Percentiles rank a stretch among this genome's conserved stretches.
Evolutionary conservation across 2,113 vertebrate species (phyloP).

Genomic region (Ceyx melanurus): DNA sequence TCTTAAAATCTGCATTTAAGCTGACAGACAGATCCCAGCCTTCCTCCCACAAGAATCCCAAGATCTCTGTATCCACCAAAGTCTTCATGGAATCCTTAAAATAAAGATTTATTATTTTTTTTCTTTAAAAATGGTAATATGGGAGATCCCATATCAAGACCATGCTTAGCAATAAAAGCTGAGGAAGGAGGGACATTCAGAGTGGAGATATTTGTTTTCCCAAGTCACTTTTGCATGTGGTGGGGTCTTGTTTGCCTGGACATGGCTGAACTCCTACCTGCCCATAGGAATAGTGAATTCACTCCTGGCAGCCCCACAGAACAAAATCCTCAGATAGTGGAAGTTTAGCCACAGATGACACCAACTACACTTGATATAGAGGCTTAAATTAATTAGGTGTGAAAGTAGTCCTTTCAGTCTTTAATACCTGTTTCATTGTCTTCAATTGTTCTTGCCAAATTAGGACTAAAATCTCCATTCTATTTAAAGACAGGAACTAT

Average conservation of each 20-base stretch:
- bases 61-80: neutral
- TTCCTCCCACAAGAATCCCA: constrained; percentile 17
- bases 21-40: neutral
- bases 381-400: neutral
- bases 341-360: neutral
- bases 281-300: accelerated
- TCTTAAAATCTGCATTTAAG: constrained; percentile 32
- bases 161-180: neutral
- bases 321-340: neutral
- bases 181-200: accelerated
- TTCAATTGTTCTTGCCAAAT: neutral
- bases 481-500: neutral
- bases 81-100: neutral
- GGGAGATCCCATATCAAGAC: neutral
- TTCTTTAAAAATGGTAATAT: neutral
- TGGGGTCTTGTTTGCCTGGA: neutral
- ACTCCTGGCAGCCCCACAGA: neutral
- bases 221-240: accelerated
- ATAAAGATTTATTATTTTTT: neutral
- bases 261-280: too few relatives aligned
- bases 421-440: neutral
- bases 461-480: neutral
- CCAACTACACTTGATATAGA: neutral
- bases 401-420: neutral
- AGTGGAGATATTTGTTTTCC: neutral